Conservation (phyloP, 2,113 vertebrate genomes). For the Upupa epops region DNA sequence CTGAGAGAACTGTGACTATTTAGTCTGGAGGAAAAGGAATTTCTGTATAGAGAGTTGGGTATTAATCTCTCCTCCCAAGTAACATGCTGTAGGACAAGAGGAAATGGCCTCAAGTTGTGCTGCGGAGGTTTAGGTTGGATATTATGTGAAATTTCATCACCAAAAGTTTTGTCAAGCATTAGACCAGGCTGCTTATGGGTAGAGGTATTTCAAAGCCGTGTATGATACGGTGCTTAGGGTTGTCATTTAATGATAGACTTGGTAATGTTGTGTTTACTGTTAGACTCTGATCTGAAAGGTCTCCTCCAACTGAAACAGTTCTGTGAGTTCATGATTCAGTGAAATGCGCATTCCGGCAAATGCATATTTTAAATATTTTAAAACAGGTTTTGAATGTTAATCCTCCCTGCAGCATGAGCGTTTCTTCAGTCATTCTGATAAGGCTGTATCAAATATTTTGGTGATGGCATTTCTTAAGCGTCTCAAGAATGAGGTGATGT, state of each 20-base stretch:
- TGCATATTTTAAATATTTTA: background rate
- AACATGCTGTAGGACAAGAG: no score
- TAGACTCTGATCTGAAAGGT: background rate
- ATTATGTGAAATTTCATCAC: background rate
- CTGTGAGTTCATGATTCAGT: background rate
- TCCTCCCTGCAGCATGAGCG: background rate
- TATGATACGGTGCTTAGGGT: no score
- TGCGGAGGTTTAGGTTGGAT: background rate
- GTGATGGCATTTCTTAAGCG: slow-evolving; percentile 28
- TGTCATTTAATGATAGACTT: background rate
- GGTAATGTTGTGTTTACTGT: background rate
- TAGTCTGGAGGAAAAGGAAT: background rate
- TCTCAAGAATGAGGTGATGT: slow-evolving; percentile 24
- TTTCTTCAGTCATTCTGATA: background rate
- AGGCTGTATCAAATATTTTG: background rate
- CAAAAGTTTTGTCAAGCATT: background rate
- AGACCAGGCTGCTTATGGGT: no score
- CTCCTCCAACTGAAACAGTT: background rate
- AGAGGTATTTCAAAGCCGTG: background rate
- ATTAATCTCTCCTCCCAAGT: background rate
- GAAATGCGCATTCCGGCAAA: background rate
- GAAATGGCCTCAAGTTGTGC: background rate
- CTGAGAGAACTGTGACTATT: background rate
- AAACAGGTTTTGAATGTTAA: background rate
- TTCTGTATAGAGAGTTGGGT: background rate